A percentile compares a stretch with the other conserved stretches of the same genome.
Conservation (phyloP, 2,113 vertebrate genomes). For the Sinocyclocheilus grahami region DNA sequence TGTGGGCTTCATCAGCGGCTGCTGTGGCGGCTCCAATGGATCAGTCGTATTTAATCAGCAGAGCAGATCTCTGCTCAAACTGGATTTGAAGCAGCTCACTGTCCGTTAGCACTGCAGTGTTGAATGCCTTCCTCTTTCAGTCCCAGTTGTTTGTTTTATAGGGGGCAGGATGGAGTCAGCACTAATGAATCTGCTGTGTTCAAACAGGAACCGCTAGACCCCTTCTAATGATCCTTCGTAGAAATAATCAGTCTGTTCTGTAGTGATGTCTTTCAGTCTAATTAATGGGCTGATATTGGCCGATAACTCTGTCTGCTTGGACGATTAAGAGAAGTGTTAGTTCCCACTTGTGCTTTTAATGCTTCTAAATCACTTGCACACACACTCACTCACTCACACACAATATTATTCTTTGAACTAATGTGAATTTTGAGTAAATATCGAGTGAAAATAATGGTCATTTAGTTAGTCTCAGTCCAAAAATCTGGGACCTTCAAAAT, state of each 20-base stretch:
- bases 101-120: not conserved
- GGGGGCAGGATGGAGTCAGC: not conserved
- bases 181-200: not conserved
- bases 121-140: not conserved
- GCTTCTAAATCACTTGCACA: not conserved
- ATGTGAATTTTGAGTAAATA: not conserved
- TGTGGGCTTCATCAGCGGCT: not conserved
- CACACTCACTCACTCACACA: no score
- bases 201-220: not conserved
- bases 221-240: not conserved
- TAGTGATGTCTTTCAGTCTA: not conserved
- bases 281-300: not conserved
- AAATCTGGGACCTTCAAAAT: not conserved
- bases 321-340: not conserved
- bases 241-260: not conserved
- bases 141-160: not conserved
- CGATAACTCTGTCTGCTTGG: not conserved
- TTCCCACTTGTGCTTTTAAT: not conserved
- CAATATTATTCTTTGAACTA: not conserved
- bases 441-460: not conserved
- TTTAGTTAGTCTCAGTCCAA: not conserved
- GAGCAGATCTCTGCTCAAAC: slow-evolving; percentile 1
- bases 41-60: slow-evolving; percentile 8
- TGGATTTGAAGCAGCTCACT: not conserved
- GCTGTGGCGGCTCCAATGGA: not conserved